phyloP scores from a whole-genome alignment of 2,888 invertebrate species.

The Drosophila borealis region DNA sequence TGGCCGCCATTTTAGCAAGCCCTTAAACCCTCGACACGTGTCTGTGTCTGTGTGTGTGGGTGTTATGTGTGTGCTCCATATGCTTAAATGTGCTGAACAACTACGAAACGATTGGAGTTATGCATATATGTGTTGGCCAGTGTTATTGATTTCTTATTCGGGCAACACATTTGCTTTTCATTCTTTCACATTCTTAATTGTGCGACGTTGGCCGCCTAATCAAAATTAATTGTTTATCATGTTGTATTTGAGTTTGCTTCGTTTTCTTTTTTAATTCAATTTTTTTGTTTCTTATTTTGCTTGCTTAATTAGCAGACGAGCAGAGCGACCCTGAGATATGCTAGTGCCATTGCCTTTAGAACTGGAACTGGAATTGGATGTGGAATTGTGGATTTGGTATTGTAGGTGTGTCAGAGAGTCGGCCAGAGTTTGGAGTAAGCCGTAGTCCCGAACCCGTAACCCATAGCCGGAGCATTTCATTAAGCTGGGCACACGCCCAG shows the following conservation, averaged over 20 bases:
- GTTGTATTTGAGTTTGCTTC: constrained; percentile 74
- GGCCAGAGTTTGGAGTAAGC: constrained; percentile 43
- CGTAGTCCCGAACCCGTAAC: constrained; percentile 9
- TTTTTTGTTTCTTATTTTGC: constrained; percentile 34
- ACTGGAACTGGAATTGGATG: constrained; percentile 19
- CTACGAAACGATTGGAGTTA: constrained; percentile 6
- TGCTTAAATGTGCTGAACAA: constrained; percentile 36
- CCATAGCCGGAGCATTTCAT: constrained; percentile 44
- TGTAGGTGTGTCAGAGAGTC: constrained; percentile 70
- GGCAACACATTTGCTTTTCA: constrained; percentile 61
- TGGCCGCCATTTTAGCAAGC: constrained; percentile 75
- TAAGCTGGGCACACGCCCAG: constrained; percentile 70
- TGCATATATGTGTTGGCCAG: constrained; percentile 19
- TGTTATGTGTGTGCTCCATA: constrained; percentile 48
- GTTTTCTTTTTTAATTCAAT: constrained; percentile 38
- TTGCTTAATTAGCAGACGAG: constrained; percentile 75
- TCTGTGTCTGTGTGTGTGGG: constrained; percentile 6
- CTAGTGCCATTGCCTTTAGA: constrained; percentile 24
- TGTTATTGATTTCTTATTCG: constrained; percentile 61
- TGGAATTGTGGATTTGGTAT: constrained; percentile 26
- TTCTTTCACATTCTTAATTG: constrained; percentile 67
- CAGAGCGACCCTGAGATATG: constrained; percentile 46
- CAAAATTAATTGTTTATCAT: constrained; percentile 83
- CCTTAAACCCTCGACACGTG: constrained; percentile 37
- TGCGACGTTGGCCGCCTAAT: constrained; percentile 70